Evolutionary conservation across 1,140 invertebrate species (phyloP), one percentile per base, ranked within the genome.

Genomic region (Drosophila bocki): DNA sequence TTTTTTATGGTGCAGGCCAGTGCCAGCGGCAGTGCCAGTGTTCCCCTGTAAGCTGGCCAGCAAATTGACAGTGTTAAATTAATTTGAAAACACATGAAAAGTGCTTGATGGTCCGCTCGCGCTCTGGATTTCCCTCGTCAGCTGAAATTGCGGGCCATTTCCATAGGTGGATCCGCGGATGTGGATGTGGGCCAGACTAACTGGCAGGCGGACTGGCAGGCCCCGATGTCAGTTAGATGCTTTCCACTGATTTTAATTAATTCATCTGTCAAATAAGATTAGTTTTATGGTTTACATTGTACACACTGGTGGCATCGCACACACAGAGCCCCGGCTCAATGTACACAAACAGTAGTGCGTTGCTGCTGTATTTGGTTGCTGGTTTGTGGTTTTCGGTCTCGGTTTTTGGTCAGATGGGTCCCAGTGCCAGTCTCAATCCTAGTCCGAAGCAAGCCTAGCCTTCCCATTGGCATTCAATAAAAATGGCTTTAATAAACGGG

Each of bases 61-160:
- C 85, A 90, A 90, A 90, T 90, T 90, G 85, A 90, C 85, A 90
- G 85, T 90, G 85, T 90, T 90, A 85, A 90, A 90, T 90, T 90
- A 90, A 90, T 90, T 90, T 90, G 85, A 90, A 90, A 90, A 85
- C 90, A 82, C 81, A 90, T 90, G 67, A 61, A 61, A 80, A 78
- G 76, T 75, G 68, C 32, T 63, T 48, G 77, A 67, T 48, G 63
- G 72, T 39, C 39, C 42, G 48, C 33, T 57, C 22, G 4, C 32
- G 17, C 57, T 50, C 7, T 32, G 19, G 12, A 41, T 32, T 29
- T 48, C 70, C 29, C 62, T 37, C 60, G 56, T 59, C 62, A 61
- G 62, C 67, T 42, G 44, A 53, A 87, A 71, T 67, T 75, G 57
- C 45, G 42, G 45, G 15, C 64, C 53, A 59, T 44, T 57, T 42